A percentile compares a stretch with the other conserved stretches of the same genome.
These are phyloP conservation scores for Scaptomyza graminum DNA, from an alignment of 1,140 invertebrate species.

Conservation along the genomic window DNA sequence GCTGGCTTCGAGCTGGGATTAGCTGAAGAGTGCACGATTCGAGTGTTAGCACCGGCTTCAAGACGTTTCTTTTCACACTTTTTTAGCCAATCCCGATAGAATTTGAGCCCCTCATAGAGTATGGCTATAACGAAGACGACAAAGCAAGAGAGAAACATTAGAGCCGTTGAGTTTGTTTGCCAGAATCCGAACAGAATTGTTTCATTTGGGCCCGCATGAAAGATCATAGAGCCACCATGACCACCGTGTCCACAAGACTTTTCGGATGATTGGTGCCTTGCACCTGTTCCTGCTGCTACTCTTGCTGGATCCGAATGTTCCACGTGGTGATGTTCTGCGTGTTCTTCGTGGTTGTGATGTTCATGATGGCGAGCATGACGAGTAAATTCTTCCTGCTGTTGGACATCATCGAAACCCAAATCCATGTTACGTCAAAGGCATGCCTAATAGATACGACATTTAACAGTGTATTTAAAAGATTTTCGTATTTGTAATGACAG, in stretches of 20 bases:
- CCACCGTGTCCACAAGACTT: neutral
- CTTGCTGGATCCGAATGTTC: neutral
- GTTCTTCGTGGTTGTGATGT: conserved; percentile 2
- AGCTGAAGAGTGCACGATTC: neutral
- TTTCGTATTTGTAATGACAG: conserved; percentile 5
- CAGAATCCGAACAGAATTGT: conserved; percentile 64
- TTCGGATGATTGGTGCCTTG: neutral
- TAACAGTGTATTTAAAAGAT: conserved; percentile 4
- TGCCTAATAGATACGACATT: conserved; percentile 14
- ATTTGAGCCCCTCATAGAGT: conserved; percentile 60
- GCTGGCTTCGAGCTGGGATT: neutral
- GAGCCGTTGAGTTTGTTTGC: conserved; percentile 17
- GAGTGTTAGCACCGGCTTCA: conserved; percentile 10
- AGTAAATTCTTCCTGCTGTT: neutral
- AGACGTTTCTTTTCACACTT: conserved; percentile 4
- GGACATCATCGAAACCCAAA: conserved; percentile 7
- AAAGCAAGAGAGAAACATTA: conserved; percentile 43
- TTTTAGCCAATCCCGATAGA: conserved; percentile 56
- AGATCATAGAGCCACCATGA: conserved; percentile 46
- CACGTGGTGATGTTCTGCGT: neutral
- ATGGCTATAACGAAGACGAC: conserved; percentile 59
- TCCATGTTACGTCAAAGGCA: conserved; percentile 19
- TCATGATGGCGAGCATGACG: conserved; percentile 8
- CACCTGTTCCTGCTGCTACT: neutral
- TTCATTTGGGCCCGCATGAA: conserved; percentile 44